Evolutionary conservation across 2,113 vertebrate genomes (phyloP).

Genomic region (Anguilla rostrata): DNA sequence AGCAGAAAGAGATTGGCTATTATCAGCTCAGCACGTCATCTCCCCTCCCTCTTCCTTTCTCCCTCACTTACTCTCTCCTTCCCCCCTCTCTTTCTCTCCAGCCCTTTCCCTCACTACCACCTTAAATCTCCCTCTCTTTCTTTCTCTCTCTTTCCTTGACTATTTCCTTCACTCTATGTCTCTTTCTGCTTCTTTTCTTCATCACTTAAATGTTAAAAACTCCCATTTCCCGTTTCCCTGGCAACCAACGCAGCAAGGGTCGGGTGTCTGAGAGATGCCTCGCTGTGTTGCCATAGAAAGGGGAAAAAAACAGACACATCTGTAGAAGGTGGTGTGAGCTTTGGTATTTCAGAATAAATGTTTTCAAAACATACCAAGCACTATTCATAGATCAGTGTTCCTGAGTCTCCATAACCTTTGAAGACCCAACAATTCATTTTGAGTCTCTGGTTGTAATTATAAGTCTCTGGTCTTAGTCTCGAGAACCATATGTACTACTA

Average conservation of each 20-base stretch:
- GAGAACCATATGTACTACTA: no score
- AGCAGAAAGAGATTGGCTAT: background rate
- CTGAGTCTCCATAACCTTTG: no score
- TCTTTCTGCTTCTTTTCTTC: no score
- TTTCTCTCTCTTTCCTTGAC: conserved; percentile 12
- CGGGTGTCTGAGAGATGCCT: background rate
- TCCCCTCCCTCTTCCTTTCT: background rate
- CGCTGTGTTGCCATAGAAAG: background rate
- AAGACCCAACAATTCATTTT: no score
- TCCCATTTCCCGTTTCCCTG: conserved; percentile 27
- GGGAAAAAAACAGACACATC: background rate
- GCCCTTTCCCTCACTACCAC: conserved; percentile 1
- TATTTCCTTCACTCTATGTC: background rate
- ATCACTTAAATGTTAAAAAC: background rate
- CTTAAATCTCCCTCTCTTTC: background rate
- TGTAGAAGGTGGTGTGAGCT: background rate
- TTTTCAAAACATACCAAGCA: no score
- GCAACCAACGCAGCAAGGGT: background rate
- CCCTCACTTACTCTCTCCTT: conserved; percentile 16
- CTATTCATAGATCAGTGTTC: no score
- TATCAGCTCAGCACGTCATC: background rate
- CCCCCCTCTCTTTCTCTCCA: background rate
- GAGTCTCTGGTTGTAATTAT: no score
- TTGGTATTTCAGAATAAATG: no score
- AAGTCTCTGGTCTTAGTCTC: no score